Conservation (phyloP, 2,113 vertebrate species). For the Petrocephalus microphthalmus region DNA sequence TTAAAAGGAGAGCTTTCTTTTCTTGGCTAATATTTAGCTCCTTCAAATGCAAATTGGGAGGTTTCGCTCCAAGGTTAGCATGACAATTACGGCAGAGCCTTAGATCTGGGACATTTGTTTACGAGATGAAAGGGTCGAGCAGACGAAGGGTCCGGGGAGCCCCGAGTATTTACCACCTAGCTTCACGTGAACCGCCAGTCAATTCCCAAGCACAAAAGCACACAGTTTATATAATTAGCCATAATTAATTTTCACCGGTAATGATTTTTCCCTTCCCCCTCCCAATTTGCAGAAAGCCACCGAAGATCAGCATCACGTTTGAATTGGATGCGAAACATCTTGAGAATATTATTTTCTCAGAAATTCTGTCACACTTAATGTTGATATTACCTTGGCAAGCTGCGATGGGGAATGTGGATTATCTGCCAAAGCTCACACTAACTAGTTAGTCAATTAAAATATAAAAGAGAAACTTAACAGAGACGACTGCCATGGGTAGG, state of each 20-base stretch:
- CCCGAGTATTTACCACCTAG: conserved; percentile 69
- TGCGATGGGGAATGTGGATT: not conserved
- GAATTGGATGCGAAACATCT: conserved; percentile 34
- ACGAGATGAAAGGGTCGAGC: conserved; percentile 82
- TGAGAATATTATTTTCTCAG: not conserved
- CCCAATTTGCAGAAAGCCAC: conserved; percentile 34
- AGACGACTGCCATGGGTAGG: not conserved
- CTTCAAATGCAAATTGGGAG: conserved; percentile 99
- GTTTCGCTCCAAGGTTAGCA: conserved; percentile 95
- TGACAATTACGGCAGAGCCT: conserved; percentile 98
- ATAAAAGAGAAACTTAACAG: not conserved
- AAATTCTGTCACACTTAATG: not conserved
- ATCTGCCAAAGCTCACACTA: not conserved
- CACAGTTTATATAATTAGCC: conserved; percentile 64
- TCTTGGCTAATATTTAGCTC: conserved; percentile 98
- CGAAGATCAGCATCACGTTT: conserved; percentile 34
- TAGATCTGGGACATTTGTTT: conserved; percentile 96
- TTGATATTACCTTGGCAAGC: not conserved
- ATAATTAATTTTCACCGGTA: conserved; percentile 64
- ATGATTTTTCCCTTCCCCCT: conserved; percentile 57
- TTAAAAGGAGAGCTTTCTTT: conserved; percentile 84
- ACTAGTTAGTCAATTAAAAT: not conserved
- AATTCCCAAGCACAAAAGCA: conserved; percentile 77
- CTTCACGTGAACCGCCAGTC: conserved; percentile 72
- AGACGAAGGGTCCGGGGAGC: conserved; percentile 64